These are phyloP conservation scores for Macropus fuliginosus DNA, from an alignment of 2,797 vertebrate species.

Conservation along the genomic window DNA sequence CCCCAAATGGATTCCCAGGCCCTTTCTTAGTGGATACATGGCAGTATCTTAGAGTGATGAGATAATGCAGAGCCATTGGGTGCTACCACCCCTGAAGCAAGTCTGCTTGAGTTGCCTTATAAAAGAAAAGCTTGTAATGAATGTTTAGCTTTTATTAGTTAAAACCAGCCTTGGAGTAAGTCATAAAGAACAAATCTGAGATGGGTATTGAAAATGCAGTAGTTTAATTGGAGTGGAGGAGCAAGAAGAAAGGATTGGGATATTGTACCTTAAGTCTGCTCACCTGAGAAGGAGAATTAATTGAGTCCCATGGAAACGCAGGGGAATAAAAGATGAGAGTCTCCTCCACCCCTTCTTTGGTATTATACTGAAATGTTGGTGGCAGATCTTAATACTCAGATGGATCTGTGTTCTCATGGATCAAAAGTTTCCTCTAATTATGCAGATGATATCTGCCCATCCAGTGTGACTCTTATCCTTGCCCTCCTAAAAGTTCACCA, in stretches of 20 bases:
- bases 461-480: neutral
- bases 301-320: constrained; percentile 35
- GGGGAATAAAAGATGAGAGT: constrained; percentile 46
- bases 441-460: neutral
- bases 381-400: constrained; percentile 49
- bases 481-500: neutral
- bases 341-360: constrained; percentile 56
- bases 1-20: constrained; percentile 8
- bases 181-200: constrained; percentile 79
- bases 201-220: constrained; percentile 75
- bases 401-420: neutral
- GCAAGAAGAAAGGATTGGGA: constrained; percentile 24
- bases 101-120: constrained; percentile 88
- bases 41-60: constrained; percentile 78
- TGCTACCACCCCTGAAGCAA: constrained; percentile 79
- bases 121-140: constrained; percentile 84
- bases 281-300: neutral
- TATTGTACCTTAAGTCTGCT: constrained; percentile 37
- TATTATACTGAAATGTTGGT: constrained; percentile 68
- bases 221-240: constrained; percentile 63
- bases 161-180: constrained; percentile 83
- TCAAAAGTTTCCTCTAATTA: neutral
- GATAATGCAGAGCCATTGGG: constrained; percentile 81
- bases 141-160: constrained; percentile 84
- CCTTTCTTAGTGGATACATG: neutral